phyloP scores from a whole-genome alignment of 2,888 invertebrate species.

The Drosophila nr. perissopoda region DNA sequence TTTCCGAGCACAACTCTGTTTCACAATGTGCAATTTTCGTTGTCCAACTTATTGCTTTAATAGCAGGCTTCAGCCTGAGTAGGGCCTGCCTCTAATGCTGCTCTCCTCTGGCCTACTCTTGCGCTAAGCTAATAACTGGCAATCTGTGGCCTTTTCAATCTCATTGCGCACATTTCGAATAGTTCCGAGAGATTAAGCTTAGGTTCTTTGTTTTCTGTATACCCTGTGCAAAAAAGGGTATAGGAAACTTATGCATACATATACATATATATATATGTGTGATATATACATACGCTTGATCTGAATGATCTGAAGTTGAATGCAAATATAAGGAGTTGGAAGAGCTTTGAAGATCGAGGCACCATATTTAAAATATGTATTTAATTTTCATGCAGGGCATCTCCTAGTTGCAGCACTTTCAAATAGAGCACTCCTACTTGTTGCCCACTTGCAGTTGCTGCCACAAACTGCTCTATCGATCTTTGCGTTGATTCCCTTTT shows the following conservation, averaged over 20 bases:
- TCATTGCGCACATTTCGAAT: slow-evolving; percentile 44
- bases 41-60: slow-evolving; percentile 68
- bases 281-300: background rate
- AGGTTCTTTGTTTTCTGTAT: slow-evolving; percentile 24
- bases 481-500: slow-evolving; percentile 39
- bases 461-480: slow-evolving; percentile 69
- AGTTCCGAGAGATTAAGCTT: slow-evolving; percentile 18
- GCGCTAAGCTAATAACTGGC: slow-evolving; percentile 58
- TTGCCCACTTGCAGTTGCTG: slow-evolving; percentile 13
- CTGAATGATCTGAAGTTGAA: background rate
- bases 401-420: background rate
- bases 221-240: background rate
- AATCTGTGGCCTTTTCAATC: slow-evolving; percentile 66
- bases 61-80: slow-evolving; percentile 46
- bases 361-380: background rate
- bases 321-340: background rate
- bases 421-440: slow-evolving; percentile 23
- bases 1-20: slow-evolving; percentile 45
- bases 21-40: slow-evolving; percentile 63
- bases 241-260: background rate
- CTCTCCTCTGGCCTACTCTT: slow-evolving; percentile 2
- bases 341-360: background rate
- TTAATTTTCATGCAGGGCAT: slow-evolving; percentile 7
- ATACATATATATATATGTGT: too few species aligned
- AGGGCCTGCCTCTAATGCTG: background rate